Conservation (phyloP, 2,888 invertebrate genomes). For the Tricholauxania praeusta region DNA sequence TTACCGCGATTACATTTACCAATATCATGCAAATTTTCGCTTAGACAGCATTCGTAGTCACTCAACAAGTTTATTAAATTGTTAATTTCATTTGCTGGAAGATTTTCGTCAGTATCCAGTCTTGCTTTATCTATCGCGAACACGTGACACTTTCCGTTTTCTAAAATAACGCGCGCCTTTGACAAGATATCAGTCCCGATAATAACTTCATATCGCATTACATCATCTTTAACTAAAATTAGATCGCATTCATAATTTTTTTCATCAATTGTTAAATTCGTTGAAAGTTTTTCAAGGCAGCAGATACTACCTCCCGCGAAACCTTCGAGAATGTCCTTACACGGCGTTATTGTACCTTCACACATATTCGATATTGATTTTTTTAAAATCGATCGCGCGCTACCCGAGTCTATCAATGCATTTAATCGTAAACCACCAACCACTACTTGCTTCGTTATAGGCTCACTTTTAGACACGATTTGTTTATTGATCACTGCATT, state of each 20-base stretch:
- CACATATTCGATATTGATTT: not conserved
- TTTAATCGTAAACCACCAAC: not conserved
- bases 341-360: no score
- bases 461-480: no score
- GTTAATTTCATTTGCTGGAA: constrained; percentile 6
- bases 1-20: constrained; percentile 35
- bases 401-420: constrained; percentile 8
- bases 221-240: constrained; percentile 23
- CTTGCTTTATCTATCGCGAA: not conserved
- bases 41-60: constrained; percentile 34
- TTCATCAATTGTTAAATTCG: constrained; percentile 23
- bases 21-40: constrained; percentile 32
- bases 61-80: constrained; percentile 22
- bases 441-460: not conserved
- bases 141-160: constrained; percentile 34
- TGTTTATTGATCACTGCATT: no score
- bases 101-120: not conserved
- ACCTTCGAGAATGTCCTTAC: constrained; percentile 17
- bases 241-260: constrained; percentile 25
- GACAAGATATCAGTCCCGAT: constrained; percentile 36
- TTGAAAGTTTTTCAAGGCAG: constrained; percentile 8
- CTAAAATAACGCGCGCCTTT: constrained; percentile 34
- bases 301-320: constrained; percentile 35
- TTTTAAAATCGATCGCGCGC: not conserved
- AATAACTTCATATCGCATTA: constrained; percentile 31